A percentile compares a stretch with the other conserved stretches of the same genome.
Evolutionary conservation across 2,888 invertebrate genomes (phyloP).

Genomic region (Odontothrips loti): DNA sequence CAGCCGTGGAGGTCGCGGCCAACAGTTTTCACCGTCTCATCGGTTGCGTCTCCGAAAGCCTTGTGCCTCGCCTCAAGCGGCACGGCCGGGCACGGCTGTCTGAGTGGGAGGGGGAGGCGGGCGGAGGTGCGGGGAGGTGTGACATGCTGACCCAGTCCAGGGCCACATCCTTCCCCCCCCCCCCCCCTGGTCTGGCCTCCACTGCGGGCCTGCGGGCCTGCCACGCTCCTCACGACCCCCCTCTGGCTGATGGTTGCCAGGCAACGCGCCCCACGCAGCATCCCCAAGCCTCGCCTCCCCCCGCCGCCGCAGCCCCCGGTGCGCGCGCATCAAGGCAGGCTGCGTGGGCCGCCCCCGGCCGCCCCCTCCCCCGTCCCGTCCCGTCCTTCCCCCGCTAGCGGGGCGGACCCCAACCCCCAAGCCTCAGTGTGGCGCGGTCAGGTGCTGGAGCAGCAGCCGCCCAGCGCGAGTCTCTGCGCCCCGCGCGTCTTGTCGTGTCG

Average conservation of each 20-base stretch:
- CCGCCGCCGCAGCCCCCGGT: not conserved
- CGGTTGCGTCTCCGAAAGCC: too few relatives aligned
- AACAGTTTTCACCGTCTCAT: too few relatives aligned
- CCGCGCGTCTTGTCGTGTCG: not conserved
- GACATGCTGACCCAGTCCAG: constrained; percentile 25
- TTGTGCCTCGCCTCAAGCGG: too few relatives aligned
- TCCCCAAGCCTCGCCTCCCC: not conserved
- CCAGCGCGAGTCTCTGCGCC: not conserved
- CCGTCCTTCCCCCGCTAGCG: not conserved
- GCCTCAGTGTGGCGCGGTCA: constrained; percentile 11
- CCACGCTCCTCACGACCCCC: not conserved
- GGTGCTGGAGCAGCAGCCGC: not conserved
- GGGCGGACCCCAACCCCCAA: not conserved
- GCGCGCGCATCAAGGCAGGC: constrained; percentile 1
- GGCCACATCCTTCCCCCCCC: not conserved
- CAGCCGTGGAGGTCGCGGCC: too few relatives aligned
- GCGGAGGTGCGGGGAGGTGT: constrained; percentile 8
- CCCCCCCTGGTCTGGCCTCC: not conserved
- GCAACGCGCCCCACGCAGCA: constrained; percentile 21
- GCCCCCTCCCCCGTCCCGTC: not conserved
- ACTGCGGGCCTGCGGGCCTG: not conserved
- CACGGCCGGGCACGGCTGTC: not conserved
- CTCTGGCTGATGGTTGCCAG: not conserved
- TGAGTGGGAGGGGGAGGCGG: not conserved
- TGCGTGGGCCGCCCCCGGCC: not conserved